Evolutionary conservation across 2,113 vertebrate genomes (phyloP).

Genomic region (Nyctereutes procyonoides): DNA sequence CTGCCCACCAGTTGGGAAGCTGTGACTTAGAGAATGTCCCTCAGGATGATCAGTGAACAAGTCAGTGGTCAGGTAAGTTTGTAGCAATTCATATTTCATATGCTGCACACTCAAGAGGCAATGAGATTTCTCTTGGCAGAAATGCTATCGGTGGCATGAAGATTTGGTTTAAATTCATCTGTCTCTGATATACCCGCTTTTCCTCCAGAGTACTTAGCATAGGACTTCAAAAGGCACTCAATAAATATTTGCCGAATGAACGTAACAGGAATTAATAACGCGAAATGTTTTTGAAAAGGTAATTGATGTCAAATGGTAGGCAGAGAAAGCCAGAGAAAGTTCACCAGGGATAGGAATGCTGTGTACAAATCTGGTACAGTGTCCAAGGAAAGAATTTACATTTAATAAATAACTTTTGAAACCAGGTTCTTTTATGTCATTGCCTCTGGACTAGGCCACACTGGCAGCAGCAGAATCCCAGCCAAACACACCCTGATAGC

Average conservation of each 20-base stretch:
- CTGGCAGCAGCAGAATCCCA: background rate
- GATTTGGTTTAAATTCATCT: constrained; percentile 54
- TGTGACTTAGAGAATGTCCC: background rate
- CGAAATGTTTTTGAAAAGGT: constrained; percentile 67
- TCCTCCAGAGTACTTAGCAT: constrained; percentile 40
- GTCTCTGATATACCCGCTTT: constrained; percentile 30
- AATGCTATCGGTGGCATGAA: background rate
- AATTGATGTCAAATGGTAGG: constrained; percentile 74
- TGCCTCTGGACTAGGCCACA: constrained; percentile 40
- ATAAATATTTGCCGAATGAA: constrained; percentile 70
- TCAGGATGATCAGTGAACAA: background rate
- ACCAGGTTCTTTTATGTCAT: constrained; percentile 22
- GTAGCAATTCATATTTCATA: background rate
- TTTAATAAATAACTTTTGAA: constrained; percentile 68
- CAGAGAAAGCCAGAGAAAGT: constrained; percentile 56
- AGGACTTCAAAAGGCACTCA: constrained; percentile 68
- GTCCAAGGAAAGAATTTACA: constrained; percentile 62
- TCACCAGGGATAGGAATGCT: constrained; percentile 47
- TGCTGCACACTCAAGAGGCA: background rate
- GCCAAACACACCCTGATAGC: background rate
- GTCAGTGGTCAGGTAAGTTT: background rate
- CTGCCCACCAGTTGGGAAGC: background rate
- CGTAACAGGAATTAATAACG: constrained; percentile 69
- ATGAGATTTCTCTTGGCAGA: constrained; percentile 41
- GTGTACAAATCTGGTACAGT: constrained; percentile 57